Percentiles rank a stretch among this genome's conserved stretches.
Evolutionary conservation across 2,888 invertebrate genomes (phyloP).

Genomic region (Heteromurus nitidus): DNA sequence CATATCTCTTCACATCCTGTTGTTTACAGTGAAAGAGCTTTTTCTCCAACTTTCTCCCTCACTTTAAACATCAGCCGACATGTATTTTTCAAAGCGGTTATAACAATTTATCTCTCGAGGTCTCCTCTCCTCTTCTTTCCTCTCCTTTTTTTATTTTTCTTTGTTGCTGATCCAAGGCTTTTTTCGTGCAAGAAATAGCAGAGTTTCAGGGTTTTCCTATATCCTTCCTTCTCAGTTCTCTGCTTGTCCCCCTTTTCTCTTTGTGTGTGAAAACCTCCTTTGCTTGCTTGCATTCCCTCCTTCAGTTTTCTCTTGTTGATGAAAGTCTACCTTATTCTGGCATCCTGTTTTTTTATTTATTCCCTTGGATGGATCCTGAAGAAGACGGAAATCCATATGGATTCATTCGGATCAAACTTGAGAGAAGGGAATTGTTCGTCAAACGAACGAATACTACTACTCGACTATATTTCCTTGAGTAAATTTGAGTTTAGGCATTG

Average conservation of each 20-base stretch:
- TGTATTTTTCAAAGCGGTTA: background rate
- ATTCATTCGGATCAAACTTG: constrained; percentile 31
- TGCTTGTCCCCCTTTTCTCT: background rate
- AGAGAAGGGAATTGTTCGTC: background rate
- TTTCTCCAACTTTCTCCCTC: background rate
- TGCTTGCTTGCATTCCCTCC: background rate
- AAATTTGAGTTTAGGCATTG: too few species aligned
- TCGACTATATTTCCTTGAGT: too few species aligned
- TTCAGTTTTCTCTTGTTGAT: background rate
- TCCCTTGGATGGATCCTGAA: constrained; percentile 16
- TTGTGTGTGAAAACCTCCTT: background rate
- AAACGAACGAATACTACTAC: too few species aligned
- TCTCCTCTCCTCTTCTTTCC: background rate
- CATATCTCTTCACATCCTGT: too few species aligned
- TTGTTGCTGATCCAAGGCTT: constrained; percentile 8
- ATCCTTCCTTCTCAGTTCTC: constrained; percentile 1
- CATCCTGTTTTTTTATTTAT: constrained; percentile 12
- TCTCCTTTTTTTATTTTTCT: constrained; percentile 7
- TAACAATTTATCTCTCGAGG: constrained; percentile 19
- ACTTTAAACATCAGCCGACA: background rate
- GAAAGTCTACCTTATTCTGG: background rate
- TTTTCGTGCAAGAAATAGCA: background rate
- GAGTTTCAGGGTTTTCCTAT: constrained; percentile 8
- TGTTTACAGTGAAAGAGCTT: background rate
- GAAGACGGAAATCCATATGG: constrained; percentile 16